phyloP scores from a whole-genome alignment of 2,888 invertebrate genomes.

The Acronicta aceris region DNA sequence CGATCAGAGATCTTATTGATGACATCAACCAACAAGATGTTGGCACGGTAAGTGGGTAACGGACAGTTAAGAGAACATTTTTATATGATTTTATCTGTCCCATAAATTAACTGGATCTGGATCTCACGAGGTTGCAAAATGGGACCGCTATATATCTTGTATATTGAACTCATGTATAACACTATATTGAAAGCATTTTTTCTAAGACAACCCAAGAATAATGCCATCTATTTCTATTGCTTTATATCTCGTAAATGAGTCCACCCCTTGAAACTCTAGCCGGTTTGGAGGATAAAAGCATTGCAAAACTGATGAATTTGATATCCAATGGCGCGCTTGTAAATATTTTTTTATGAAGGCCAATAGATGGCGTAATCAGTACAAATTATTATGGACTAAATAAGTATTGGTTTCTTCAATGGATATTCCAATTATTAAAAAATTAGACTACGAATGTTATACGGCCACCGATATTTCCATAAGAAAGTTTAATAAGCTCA shows the following conservation, averaged over 20 bases:
- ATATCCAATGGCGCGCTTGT: not conserved
- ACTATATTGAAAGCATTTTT: too few species aligned
- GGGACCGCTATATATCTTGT: too few species aligned
- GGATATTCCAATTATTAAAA: too few species aligned
- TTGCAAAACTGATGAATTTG: not conserved
- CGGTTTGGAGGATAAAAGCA: not conserved
- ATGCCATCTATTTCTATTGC: conserved; percentile 24
- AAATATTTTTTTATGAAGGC: not conserved
- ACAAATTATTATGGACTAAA: not conserved
- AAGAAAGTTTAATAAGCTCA: too few species aligned
- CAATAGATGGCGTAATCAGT: conserved; percentile 27
- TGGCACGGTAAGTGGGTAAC: conserved; percentile 73
- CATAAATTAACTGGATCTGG: too few species aligned
- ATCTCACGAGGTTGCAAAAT: too few species aligned
- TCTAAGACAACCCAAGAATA: not conserved
- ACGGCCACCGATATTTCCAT: too few species aligned
- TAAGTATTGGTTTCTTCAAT: too few species aligned
- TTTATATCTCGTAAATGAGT: not conserved
- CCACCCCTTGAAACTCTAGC: not conserved
- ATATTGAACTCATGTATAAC: too few species aligned
- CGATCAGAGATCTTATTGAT: conserved; percentile 82
- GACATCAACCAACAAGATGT: conserved; percentile 76
- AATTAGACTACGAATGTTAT: too few species aligned
- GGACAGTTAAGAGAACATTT: too few species aligned
- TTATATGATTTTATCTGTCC: too few species aligned